A percentile compares a stretch with the other conserved stretches of the same genome.
These are phyloP conservation scores for Ectemnius continuus DNA, from an alignment of 2,888 invertebrate species.

Conservation along the genomic window DNA sequence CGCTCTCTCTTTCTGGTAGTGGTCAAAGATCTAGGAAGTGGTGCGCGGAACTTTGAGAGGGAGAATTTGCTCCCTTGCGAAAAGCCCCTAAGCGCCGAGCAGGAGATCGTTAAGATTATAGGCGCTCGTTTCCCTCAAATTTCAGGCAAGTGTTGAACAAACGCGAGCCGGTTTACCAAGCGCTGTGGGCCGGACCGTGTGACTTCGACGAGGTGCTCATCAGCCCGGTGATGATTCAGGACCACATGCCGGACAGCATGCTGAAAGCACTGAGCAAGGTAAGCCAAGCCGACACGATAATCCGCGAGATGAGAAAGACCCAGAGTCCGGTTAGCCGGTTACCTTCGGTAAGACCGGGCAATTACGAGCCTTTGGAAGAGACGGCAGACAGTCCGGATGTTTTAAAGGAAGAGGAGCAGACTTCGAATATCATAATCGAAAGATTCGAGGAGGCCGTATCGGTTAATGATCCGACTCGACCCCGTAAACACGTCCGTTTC, in stretches of 20 bases:
- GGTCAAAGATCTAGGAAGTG: neutral
- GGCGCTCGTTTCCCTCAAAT: constrained; percentile 30
- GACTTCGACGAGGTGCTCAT: constrained; percentile 93
- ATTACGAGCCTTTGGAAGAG: constrained; percentile 72
- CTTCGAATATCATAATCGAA: constrained; percentile 19
- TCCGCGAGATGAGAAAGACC: constrained; percentile 51
- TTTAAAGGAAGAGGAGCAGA: constrained; percentile 36
- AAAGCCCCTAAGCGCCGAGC: too few species aligned
- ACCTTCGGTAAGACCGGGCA: constrained; percentile 68
- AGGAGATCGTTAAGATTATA: neutral
- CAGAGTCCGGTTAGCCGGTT: constrained; percentile 63
- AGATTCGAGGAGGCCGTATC: constrained; percentile 37
- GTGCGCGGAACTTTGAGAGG: neutral
- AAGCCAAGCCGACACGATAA: constrained; percentile 71
- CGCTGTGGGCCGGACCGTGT: constrained; percentile 90
- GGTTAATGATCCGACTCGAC: constrained; percentile 32
- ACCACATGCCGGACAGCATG: constrained; percentile 94
- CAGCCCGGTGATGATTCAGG: constrained; percentile 93
- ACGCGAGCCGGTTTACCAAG: constrained; percentile 90
- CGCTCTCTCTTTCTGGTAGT: neutral
- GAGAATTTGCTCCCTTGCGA: neutral
- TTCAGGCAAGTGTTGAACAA: constrained; percentile 84
- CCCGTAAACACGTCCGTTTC: constrained; percentile 29
- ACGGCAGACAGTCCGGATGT: constrained; percentile 59
- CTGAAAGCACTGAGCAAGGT: constrained; percentile 92